Conservation (phyloP, 2,888 invertebrate genomes). For the Machimus rusticus region DNA sequence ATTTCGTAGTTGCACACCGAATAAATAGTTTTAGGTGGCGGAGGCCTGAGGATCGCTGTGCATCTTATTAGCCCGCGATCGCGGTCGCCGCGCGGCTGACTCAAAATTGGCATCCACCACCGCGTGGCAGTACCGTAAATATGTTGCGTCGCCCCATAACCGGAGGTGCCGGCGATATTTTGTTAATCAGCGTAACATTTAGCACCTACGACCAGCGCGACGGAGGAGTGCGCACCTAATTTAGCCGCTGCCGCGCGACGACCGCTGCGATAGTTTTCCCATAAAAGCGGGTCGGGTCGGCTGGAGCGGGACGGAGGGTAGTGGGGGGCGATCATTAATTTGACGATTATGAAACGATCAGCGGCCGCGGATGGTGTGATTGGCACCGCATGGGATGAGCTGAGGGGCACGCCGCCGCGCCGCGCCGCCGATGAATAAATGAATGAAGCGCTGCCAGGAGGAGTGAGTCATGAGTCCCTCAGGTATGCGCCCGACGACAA, state of each 20-base stretch:
- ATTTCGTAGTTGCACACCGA: not conserved
- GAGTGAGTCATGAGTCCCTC: conserved; percentile 18
- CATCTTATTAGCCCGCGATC: not conserved
- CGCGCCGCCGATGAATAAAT: conserved; percentile 1
- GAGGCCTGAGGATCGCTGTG: not conserved
- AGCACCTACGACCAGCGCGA: conserved; percentile 39
- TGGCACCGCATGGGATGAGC: conserved; percentile 37
- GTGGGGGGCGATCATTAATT: conserved; percentile 34
- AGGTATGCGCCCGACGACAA: conserved; percentile 23
- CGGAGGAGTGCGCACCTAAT: conserved; percentile 39
- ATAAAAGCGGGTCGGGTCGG: not conserved
- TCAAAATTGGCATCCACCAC: not conserved
- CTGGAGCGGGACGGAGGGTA: not conserved
- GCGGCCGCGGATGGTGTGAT: conserved; percentile 31
- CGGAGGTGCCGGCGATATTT: conserved; percentile 20
- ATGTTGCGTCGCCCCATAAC: not conserved
- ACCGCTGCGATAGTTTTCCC: conserved; percentile 30
- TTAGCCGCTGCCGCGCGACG: not conserved
- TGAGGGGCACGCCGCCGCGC: conserved; percentile 16
- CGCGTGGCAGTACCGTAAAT: conserved; percentile 15
- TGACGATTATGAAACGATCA: conserved; percentile 41
- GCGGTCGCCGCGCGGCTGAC: not conserved
- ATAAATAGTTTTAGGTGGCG: not conserved
- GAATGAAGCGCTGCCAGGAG: conserved; percentile 3
- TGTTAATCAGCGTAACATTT: conserved; percentile 38